Percentiles rank a stretch among this genome's conserved stretches.
phyloP scores from a whole-genome alignment of 2,797 vertebrate genomes.

The Acipenser oxyrinchus region DNA sequence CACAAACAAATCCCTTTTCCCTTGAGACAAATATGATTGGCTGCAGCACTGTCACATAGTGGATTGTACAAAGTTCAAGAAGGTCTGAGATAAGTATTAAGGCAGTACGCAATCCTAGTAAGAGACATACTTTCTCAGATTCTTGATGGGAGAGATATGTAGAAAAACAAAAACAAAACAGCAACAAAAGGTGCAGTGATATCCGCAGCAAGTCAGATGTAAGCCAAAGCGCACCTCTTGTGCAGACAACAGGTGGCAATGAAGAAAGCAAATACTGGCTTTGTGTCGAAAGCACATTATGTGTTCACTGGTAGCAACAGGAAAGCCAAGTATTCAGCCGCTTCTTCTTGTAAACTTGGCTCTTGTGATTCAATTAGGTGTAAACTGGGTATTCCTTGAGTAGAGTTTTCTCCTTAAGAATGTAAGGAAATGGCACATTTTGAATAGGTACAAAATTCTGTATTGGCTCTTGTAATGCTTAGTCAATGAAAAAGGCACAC shows the following conservation, averaged over 20 bases:
- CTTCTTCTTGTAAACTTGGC: constrained; percentile 31
- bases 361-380: constrained; percentile 32
- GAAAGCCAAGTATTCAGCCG: constrained; percentile 22
- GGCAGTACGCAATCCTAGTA: too few species aligned
- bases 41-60: too few species aligned
- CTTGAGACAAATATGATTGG: too few species aligned
- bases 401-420: constrained; percentile 30
- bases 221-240: constrained; percentile 29
- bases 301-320: constrained; percentile 23
- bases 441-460: constrained; percentile 19
- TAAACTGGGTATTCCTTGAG: constrained; percentile 21
- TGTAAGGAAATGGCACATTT: constrained; percentile 32
- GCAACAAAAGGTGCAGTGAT: constrained; percentile 21
- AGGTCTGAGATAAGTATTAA: too few species aligned
- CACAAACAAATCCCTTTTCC: too few species aligned
- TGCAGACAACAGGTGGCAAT: constrained; percentile 21
- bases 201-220: constrained; percentile 35
- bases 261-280: constrained; percentile 23
- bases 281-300: constrained; percentile 30
- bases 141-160: too few species aligned
- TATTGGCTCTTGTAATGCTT: constrained; percentile 21
- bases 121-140: too few species aligned
- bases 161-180: too few species aligned
- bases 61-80: too few species aligned
- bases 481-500: constrained; percentile 62